phyloP scores from a whole-genome alignment of 2,888 invertebrate species.

The Ophonus ardosiacus region DNA sequence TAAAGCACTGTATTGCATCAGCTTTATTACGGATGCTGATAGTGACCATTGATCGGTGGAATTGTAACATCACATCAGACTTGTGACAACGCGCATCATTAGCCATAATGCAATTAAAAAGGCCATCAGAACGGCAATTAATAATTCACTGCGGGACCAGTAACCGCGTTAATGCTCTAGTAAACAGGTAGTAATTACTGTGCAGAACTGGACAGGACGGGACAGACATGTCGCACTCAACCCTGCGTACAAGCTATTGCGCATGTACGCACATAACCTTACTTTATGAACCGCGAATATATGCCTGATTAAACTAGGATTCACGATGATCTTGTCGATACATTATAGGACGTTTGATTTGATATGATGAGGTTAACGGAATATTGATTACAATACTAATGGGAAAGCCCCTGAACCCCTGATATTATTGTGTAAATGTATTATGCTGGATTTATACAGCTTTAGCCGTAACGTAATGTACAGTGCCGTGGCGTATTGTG shows the following conservation, averaged over 20 bases:
- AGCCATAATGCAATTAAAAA: slow-evolving; percentile 59
- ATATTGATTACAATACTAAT: not conserved
- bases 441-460: no score
- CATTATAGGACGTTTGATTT: not conserved
- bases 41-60: not conserved
- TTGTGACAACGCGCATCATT: slow-evolving; percentile 22
- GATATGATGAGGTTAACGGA: not conserved
- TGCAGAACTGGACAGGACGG: not conserved
- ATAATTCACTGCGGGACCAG: slow-evolving; percentile 48
- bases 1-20: not conserved
- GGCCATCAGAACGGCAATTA: slow-evolving; percentile 59
- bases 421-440: no score
- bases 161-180: slow-evolving; percentile 46
- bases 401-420: no score
- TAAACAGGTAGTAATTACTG: slow-evolving; percentile 48
- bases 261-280: not conserved
- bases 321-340: slow-evolving; percentile 3
- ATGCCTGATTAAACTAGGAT: not conserved
- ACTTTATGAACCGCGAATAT: slow-evolving; percentile 28
- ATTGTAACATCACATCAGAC: slow-evolving; percentile 3
- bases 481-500: no score
- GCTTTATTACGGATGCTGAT: not conserved
- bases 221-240: no score
- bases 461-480: no score
- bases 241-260: not conserved